Evolutionary conservation across 2,888 invertebrate genomes (phyloP).

Genomic region (Helicoverpa assulta): DNA sequence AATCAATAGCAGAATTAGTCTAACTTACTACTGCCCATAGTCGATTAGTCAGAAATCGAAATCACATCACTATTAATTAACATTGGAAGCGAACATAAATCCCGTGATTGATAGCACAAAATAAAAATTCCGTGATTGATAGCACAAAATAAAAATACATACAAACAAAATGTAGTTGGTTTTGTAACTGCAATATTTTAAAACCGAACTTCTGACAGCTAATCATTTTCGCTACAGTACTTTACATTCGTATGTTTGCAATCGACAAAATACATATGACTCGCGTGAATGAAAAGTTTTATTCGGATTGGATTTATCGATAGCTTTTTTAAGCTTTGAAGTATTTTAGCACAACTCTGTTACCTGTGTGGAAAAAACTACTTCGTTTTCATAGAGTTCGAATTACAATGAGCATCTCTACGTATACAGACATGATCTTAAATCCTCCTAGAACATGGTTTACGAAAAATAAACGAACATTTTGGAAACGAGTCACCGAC

Average conservation of each 20-base stretch:
- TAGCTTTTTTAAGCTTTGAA: too few species aligned
- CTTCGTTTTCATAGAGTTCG: too few species aligned
- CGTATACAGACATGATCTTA: too few species aligned
- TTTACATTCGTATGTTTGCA: constrained; percentile 14
- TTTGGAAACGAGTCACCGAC: too few species aligned
- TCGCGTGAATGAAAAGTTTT: too few species aligned
- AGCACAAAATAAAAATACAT: constrained; percentile 5
- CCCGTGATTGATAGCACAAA: constrained; percentile 28
- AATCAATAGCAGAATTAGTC: constrained; percentile 5
- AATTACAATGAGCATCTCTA: too few species aligned
- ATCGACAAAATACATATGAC: constrained; percentile 12
- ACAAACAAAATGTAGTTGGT: constrained; percentile 7
- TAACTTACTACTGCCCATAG: not conserved
- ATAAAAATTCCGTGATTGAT: constrained; percentile 37
- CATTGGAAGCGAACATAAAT: constrained; percentile 14
- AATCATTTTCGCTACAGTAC: constrained; percentile 20
- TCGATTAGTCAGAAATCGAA: constrained; percentile 14
- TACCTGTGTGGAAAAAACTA: too few species aligned
- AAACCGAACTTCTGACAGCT: constrained; percentile 19
- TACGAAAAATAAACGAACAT: too few species aligned
- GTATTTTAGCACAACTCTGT: too few species aligned
- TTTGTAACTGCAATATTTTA: constrained; percentile 17
- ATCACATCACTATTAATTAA: not conserved
- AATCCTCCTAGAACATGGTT: too few species aligned
- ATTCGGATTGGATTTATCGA: too few species aligned